These are phyloP conservation scores for Heliocidaris tuberculata DNA, from an alignment of 35 echinoderm and acorn worm species.

Conservation along the genomic window DNA sequence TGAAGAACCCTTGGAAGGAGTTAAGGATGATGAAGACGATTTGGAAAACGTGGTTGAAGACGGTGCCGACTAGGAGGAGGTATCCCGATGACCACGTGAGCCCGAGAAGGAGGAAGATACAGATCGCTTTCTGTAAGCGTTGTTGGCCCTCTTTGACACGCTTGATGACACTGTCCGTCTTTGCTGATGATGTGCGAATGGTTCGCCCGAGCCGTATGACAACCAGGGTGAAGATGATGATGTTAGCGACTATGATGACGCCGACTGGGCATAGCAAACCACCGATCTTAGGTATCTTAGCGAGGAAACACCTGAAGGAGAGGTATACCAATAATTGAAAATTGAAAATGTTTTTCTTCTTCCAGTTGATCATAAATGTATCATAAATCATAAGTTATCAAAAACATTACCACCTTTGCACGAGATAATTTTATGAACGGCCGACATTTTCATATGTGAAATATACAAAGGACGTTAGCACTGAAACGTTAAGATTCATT, in stretches of 20 bases:
- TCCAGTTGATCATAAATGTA: too few relatives aligned
- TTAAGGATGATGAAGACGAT: conserved; percentile 68
- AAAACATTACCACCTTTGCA: too few relatives aligned
- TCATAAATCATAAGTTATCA: too few relatives aligned
- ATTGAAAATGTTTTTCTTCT: too few relatives aligned
- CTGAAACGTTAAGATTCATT: too few relatives aligned
- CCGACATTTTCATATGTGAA: too few relatives aligned
- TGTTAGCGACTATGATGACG: conserved; percentile 35
- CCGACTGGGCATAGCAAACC: conserved; percentile 26
- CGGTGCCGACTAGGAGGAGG: conserved; percentile 44
- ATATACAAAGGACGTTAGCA: too few relatives aligned
- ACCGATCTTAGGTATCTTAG: background rate
- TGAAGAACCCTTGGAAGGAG: conserved; percentile 75
- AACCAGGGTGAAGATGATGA: conserved; percentile 24
- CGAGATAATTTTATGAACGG: too few relatives aligned
- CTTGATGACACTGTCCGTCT: background rate
- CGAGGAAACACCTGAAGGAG: background rate
- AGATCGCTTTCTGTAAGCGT: conserved; percentile 44
- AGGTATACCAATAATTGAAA: too few relatives aligned
- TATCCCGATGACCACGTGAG: conserved; percentile 65
- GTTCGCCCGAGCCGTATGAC: background rate
- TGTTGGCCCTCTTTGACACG: background rate
- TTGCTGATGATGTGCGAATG: background rate
- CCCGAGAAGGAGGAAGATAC: conserved; percentile 49
- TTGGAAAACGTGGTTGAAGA: conserved; percentile 47